Evolutionary conservation across 2,888 invertebrate species (phyloP), one percentile per base, ranked within the genome.

Genomic region (Limnephilus rhombicus): DNA sequence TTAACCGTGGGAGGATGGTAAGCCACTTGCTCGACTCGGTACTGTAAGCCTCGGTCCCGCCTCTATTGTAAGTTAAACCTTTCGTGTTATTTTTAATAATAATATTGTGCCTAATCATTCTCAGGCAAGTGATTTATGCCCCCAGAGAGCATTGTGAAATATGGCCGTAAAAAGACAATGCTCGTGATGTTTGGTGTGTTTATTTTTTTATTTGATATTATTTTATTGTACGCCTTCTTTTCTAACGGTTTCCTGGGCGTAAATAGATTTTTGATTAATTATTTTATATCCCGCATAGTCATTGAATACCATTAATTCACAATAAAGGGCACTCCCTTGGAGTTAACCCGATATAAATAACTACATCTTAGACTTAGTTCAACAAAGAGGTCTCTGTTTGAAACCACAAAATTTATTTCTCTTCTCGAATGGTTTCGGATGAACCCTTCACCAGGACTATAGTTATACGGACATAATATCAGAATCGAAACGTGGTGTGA

Each of bases 61-160:
- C 49, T 88, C 68, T 34, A 88, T 88, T 88, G 80, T 88, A 41
- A 88, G 37, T 34, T 29, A 88, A 88, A 88, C 53, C 88, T 88
- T 88, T 88, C 68, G 49, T 80, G 31, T 80, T 88, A 68, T 88
- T 88, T 80, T 88, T 88, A 88, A 88, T 88, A 68, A 68, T 68
- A 68, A 68, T 68, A 68, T 68, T 68, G 37, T 88, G 80, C 88
- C 88, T 37, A 34, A 88, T 88, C 80, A 88, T 88, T 88, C 68
- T 34, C 80, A 15, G 24, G n/a, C 80, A 15, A 34, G 80, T 88
- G 68, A 88, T 68, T 88, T 88, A 88, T 80, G 88, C 29, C 37
- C n/a, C 80, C 37, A 34, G 34, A 83, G 31, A 88, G 37, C 88
- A 37, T 88, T 88, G 88, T 80, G 88, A 68, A 88, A 80, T 88